Percentiles rank a stretch among this genome's conserved stretches.
Evolutionary conservation across 1,140 invertebrate species (phyloP).

Genomic region (Prorops nasuta): DNA sequence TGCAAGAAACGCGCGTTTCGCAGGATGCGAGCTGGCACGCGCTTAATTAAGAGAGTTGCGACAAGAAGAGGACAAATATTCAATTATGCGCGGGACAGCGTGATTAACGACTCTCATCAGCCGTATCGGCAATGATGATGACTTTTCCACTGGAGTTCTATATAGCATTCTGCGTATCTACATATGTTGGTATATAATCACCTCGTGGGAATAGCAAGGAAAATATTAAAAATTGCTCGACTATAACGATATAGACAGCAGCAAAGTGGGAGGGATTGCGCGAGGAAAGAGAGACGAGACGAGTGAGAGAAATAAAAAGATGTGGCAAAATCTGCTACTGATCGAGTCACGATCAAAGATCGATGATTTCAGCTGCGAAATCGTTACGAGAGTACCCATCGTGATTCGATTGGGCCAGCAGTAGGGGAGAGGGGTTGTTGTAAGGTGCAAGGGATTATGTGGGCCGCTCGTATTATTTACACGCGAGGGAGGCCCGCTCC

Average conservation of each 20-base stretch:
- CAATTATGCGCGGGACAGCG: background rate
- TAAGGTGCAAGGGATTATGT: constrained; percentile 12
- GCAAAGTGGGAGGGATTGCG: background rate
- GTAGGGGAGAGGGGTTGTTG: constrained; percentile 10
- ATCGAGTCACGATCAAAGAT: constrained; percentile 25
- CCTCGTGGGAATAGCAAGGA: too few species aligned
- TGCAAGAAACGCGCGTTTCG: background rate
- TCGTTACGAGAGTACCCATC: constrained; percentile 17
- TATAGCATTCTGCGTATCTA: too few species aligned
- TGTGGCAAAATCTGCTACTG: too few species aligned
- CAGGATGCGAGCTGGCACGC: too few species aligned
- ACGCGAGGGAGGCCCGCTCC: constrained; percentile 21
- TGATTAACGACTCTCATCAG: background rate
- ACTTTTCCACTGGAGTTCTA: too few species aligned
- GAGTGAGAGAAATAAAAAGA: background rate
- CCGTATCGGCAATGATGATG: background rate
- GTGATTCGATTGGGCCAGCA: constrained; percentile 21
- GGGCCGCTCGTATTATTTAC: constrained; percentile 41
- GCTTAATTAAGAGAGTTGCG: background rate
- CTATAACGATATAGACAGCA: too few species aligned
- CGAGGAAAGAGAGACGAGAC: background rate
- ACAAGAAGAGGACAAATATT: background rate
- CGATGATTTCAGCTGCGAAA: constrained; percentile 31
- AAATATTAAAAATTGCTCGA: too few species aligned
- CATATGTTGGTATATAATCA: too few species aligned